phyloP scores from a whole-genome alignment of 2,113 vertebrate genomes.

The Leptosomus discolor region DNA sequence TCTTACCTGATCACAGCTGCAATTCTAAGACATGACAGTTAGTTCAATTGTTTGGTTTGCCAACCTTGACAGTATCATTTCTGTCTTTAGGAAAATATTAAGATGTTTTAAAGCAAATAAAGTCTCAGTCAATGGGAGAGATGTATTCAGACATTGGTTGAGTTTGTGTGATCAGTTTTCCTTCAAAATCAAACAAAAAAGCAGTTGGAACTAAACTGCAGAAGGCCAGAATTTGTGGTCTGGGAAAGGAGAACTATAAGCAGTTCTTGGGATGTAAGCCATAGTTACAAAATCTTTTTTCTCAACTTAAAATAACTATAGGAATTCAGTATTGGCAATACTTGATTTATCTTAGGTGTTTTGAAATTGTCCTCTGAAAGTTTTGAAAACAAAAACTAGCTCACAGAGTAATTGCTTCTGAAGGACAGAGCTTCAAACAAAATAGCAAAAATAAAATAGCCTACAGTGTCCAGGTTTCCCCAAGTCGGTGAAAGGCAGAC shows the following conservation, averaged over 20 bases:
- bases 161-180: not conserved
- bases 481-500: not conserved
- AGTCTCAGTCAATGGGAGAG: not conserved
- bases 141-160: not conserved
- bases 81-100: not conserved
- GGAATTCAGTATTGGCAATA: not conserved
- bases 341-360: not conserved
- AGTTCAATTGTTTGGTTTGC: conserved; percentile 75
- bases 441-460: not conserved
- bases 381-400: not conserved
- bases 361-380: conserved; percentile 12
- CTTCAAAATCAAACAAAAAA: not conserved
- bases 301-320: not conserved
- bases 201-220: not conserved
- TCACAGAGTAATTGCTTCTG: not conserved
- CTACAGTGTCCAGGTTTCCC: not conserved
- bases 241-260: conserved; percentile 3
- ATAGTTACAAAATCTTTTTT: not conserved
- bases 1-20: conserved; percentile 39
- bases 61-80: conserved; percentile 74
- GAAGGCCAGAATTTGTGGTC: not conserved
- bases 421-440: not conserved
- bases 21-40: conserved; percentile 66
- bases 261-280: not conserved
- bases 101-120: not conserved